Evolutionary conservation across 1,140 invertebrate genomes (phyloP), one percentile per base, ranked within the genome.

Genomic region (Zaprionus nigranus): DNA sequence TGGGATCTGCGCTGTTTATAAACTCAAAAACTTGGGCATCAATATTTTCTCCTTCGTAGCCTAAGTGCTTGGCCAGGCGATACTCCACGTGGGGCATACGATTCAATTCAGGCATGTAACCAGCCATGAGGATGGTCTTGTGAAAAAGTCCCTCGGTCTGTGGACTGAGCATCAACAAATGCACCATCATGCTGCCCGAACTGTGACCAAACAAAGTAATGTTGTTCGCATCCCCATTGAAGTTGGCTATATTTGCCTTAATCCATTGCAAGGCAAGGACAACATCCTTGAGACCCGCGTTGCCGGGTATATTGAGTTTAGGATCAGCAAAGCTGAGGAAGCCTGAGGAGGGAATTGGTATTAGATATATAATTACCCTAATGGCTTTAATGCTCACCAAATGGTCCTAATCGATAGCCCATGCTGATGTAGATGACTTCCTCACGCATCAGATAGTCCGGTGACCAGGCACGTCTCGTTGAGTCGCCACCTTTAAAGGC

Each of bases 271-370:
- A 86, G 0, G 94, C 94, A 13, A 94, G 58, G 3, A 92, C 43
- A 79, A 94, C 92, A 82, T 95, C 94, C 82, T 93, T 94, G 0
- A 95, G 83, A 0, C 93, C 94, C 74, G 94, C 93, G 75, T 95
- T 94, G 4, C 94, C 94, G 12, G 94, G 92, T n/a, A 94, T 93
- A 17, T 93, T 94, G 17, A 93, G 63, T n/a, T 94, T 81, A 74
- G 94, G 94, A 91, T 97, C 96, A 81, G 94, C 93, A 66, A 96
- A 93, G 7, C 95, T 95, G 26, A 94, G 65, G 72, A 94, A 94
- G 28, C 84, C 83, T 87, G 22, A 0, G 30, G 9, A 7, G 1
- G n/a, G 26, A 26, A 17, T 68, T 82, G n/a, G 5, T 43, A 62
- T 22, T 5, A 3, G 11, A 36, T 59, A 17, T n/a, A n/a, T 15